Conservation (phyloP, 2,797 vertebrate species). For the Chrysolophus pictus region DNA sequence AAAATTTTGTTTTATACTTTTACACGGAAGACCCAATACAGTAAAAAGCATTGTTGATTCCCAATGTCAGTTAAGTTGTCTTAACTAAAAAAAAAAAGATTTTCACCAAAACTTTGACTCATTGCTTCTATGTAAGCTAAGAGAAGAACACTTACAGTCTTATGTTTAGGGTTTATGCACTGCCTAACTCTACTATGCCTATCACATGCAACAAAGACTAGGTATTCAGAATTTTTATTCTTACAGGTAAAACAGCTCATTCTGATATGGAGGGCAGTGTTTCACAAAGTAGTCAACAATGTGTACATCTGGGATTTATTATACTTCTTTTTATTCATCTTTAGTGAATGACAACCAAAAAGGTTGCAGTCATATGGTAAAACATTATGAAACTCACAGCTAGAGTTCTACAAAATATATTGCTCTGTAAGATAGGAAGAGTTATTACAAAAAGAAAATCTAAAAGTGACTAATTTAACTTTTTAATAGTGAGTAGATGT, state of each 20-base stretch:
- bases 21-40: background rate
- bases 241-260: background rate
- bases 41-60: background rate
- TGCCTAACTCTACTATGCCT: accelerated
- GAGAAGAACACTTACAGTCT: background rate
- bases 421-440: background rate
- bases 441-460: background rate
- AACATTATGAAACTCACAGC: background rate
- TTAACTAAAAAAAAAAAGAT: background rate
- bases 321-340: background rate
- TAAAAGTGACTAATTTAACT: background rate
- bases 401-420: background rate
- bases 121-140: background rate
- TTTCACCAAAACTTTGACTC: accelerated
- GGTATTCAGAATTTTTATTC: background rate
- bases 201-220: background rate
- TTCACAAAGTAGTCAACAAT: background rate
- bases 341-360: background rate
- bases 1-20: background rate
- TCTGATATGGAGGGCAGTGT: background rate
- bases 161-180: background rate
- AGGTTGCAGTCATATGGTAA: background rate
- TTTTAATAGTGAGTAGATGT: background rate
- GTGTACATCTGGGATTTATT: background rate
- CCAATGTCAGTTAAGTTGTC: background rate